Conservation (phyloP, 2,888 invertebrate genomes). For the Lissonota sp. region DNA sequence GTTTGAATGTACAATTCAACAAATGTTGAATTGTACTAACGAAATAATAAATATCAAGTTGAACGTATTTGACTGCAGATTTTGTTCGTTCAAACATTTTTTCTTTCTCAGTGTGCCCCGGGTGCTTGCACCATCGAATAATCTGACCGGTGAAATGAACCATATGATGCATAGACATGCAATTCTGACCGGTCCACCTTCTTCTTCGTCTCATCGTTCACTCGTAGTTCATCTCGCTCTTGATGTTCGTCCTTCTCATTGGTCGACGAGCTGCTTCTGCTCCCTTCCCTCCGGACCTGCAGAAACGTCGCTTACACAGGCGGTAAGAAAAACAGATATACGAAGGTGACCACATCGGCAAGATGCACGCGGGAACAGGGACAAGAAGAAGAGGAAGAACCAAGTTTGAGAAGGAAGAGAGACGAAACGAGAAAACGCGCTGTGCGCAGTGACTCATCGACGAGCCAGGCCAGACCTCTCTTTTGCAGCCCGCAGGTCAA, state of each 20-base stretch:
- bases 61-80: no score
- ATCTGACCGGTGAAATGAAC: slow-evolving; percentile 34
- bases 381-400: slow-evolving; percentile 28
- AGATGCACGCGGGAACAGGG: slow-evolving; percentile 24
- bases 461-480: slow-evolving; percentile 76
- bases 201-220: slow-evolving; percentile 8
- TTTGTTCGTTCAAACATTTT: no score
- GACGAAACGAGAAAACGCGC: slow-evolving; percentile 51
- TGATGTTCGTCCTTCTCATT: slow-evolving; percentile 28
- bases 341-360: slow-evolving; percentile 33
- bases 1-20: no score
- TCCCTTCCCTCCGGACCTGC: slow-evolving; percentile 40
- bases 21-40: no score
- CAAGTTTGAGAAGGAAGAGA: slow-evolving; percentile 27
- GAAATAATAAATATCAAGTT: no score
- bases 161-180: slow-evolving; percentile 57
- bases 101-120: no score
- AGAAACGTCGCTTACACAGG: slow-evolving; percentile 33
- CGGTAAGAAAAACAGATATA: slow-evolving; percentile 49
- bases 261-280: slow-evolving; percentile 48
- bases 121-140: no score
- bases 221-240: slow-evolving; percentile 24
- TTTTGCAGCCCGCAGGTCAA: slow-evolving; percentile 76
- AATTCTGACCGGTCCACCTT: slow-evolving; percentile 51
- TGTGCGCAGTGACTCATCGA: slow-evolving; percentile 77